Evolutionary conservation across 2,113 vertebrate genomes (phyloP).

Genomic region (Dicerorhinus sumatrensis): DNA sequence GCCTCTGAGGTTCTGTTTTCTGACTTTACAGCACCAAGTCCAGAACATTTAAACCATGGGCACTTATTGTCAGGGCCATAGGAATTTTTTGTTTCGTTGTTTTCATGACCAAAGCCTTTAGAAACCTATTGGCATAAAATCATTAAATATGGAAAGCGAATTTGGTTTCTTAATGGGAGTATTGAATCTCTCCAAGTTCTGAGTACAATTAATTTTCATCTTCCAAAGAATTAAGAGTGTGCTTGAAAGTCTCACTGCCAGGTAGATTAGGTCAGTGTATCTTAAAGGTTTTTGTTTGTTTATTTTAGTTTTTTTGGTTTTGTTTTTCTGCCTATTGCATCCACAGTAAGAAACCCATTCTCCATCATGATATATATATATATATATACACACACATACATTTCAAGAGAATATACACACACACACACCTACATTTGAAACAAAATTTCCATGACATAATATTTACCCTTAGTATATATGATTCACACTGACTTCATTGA

Average conservation of each 20-base stretch:
- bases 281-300: not conserved
- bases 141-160: slow-evolving; percentile 10
- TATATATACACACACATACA: not conserved
- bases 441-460: not conserved
- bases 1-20: not conserved
- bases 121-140: not conserved
- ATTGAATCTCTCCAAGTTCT: not conserved
- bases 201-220: slow-evolving; percentile 26
- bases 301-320: not conserved
- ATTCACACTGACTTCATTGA: not conserved
- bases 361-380: too few species aligned
- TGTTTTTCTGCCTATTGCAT: not conserved
- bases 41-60: not conserved
- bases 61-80: not conserved
- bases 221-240: not conserved
- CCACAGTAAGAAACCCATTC: not conserved
- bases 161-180: not conserved
- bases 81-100: not conserved
- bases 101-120: not conserved
- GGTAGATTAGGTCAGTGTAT: not conserved
- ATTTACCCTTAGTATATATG: not conserved
- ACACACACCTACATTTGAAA: not conserved
- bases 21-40: not conserved
- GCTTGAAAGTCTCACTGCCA: not conserved
- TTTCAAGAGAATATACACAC: not conserved